Percentiles rank a stretch among this genome's conserved stretches.
Evolutionary conservation across 2,888 invertebrate species (phyloP).

Genomic region (Catocala nupta): DNA sequence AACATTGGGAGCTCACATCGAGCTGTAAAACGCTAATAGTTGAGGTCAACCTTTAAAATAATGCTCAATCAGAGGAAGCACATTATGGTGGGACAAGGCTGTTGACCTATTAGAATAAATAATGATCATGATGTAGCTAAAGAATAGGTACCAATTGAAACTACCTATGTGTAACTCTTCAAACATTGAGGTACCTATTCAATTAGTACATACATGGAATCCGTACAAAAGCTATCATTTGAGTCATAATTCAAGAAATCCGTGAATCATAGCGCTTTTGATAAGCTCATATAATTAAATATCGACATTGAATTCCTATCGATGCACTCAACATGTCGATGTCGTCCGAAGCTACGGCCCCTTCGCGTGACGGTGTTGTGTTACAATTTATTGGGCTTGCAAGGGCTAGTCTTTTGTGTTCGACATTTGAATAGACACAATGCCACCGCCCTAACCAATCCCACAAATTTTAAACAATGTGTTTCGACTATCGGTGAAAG

Average conservation of each 20-base stretch:
- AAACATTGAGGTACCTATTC: slow-evolving; percentile 15
- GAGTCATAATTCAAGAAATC: slow-evolving; percentile 16
- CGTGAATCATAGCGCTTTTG: slow-evolving; percentile 17
- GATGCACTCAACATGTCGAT: slow-evolving; percentile 41
- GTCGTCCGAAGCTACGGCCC: slow-evolving; percentile 57
- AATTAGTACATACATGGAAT: slow-evolving; percentile 37
- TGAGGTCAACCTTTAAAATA: slow-evolving; percentile 62
- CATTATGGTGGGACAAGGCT: slow-evolving; percentile 31
- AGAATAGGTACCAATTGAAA: slow-evolving; percentile 19
- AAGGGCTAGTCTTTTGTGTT: slow-evolving; percentile 70
- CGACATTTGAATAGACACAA: slow-evolving; percentile 68
- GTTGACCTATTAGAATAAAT: slow-evolving; percentile 17
- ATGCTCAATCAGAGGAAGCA: slow-evolving; percentile 50
- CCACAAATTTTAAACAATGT: slow-evolving; percentile 71
- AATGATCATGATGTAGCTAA: slow-evolving; percentile 15
- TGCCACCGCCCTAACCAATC: slow-evolving; percentile 67
- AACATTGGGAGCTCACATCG: slow-evolving; percentile 63
- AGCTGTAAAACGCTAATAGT: slow-evolving; percentile 59
- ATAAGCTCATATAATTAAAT: slow-evolving; percentile 38
- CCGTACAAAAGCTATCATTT: slow-evolving; percentile 5
- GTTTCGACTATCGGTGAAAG: slow-evolving; percentile 59
- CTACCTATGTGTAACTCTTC: not conserved
- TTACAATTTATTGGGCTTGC: slow-evolving; percentile 67
- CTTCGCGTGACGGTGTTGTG: slow-evolving; percentile 70
- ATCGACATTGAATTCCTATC: slow-evolving; percentile 40